Percentiles rank a stretch among this genome's conserved stretches.
These are phyloP conservation scores for Platycheirus albimanus DNA, from an alignment of 2,888 invertebrate species.

Conservation along the genomic window DNA sequence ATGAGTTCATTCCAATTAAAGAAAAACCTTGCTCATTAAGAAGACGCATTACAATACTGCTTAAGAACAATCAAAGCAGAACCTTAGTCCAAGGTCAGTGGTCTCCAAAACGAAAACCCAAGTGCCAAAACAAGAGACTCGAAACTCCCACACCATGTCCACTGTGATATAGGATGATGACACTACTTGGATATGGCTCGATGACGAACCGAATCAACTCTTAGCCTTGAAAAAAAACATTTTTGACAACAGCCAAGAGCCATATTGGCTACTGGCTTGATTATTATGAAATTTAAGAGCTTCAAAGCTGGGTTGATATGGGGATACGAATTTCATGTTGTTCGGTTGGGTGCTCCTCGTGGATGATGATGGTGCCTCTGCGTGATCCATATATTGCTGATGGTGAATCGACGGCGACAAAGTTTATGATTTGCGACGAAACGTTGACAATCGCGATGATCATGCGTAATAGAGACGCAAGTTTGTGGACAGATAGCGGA, in stretches of 20 bases:
- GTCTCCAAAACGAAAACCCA: constrained; percentile 48
- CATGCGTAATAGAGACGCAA: constrained; percentile 61
- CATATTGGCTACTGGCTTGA: neutral
- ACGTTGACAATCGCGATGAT: constrained; percentile 59
- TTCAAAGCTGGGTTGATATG: neutral
- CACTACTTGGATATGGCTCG: constrained; percentile 57
- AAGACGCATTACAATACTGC: neutral
- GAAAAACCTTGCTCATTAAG: constrained; percentile 23
- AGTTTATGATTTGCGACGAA: constrained; percentile 71
- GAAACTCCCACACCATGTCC: constrained; percentile 1
- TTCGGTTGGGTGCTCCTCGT: constrained; percentile 47
- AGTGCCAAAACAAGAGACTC: neutral
- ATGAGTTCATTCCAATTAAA: constrained; percentile 54
- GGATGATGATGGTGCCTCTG: neutral
- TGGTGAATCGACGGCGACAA: constrained; percentile 69
- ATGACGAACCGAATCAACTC: constrained; percentile 38
- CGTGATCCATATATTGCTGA: constrained; percentile 33
- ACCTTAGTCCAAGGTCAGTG: constrained; percentile 66
- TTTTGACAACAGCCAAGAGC: constrained; percentile 32
- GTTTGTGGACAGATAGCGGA: too few relatives aligned
- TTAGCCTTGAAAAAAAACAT: constrained; percentile 54
- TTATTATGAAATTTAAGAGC: constrained; percentile 56
- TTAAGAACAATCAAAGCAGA: constrained; percentile 45
- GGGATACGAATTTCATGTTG: constrained; percentile 21
- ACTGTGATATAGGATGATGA: constrained; percentile 60